A percentile compares a stretch with the other conserved stretches of the same genome.
These are phyloP conservation scores for Melangyna quadrimaculata DNA, from an alignment of 2,888 invertebrate species.

Conservation along the genomic window DNA sequence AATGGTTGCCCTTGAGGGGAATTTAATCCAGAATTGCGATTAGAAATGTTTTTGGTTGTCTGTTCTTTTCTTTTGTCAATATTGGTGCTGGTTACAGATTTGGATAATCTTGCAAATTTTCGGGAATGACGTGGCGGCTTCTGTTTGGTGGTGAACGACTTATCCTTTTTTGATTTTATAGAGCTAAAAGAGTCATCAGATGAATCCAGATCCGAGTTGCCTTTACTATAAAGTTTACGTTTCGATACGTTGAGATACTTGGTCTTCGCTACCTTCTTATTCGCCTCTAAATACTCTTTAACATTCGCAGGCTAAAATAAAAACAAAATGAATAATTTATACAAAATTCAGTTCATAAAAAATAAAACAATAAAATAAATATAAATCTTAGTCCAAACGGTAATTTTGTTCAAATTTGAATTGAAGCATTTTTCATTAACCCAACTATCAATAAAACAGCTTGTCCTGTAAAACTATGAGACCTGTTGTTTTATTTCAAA, in stretches of 20 bases:
- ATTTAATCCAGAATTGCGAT: background rate
- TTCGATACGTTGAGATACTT: conserved; percentile 39
- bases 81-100: background rate
- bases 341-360: too few relatives aligned
- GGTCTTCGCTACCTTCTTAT: background rate
- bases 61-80: background rate
- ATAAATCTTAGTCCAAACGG: too few relatives aligned
- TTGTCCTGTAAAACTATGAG: too few relatives aligned
- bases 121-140: background rate
- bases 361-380: background rate
- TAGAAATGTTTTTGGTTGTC: background rate
- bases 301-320: conserved; percentile 34
- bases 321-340: background rate
- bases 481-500: too few relatives aligned
- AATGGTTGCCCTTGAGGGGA: background rate
- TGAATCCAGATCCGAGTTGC: background rate
- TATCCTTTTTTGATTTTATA: background rate
- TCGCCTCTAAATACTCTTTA: conserved; percentile 32
- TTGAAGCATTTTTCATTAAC: too few relatives aligned
- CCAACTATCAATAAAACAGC: too few relatives aligned
- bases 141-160: background rate
- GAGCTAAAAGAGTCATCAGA: conserved; percentile 7
- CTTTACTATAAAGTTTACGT: conserved; percentile 52
- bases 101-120: background rate
- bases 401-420: too few relatives aligned